A percentile compares a stretch with the other conserved stretches of the same genome.
Evolutionary conservation across 2,113 vertebrate species (phyloP).

Genomic region (Poecilia latipinna): DNA sequence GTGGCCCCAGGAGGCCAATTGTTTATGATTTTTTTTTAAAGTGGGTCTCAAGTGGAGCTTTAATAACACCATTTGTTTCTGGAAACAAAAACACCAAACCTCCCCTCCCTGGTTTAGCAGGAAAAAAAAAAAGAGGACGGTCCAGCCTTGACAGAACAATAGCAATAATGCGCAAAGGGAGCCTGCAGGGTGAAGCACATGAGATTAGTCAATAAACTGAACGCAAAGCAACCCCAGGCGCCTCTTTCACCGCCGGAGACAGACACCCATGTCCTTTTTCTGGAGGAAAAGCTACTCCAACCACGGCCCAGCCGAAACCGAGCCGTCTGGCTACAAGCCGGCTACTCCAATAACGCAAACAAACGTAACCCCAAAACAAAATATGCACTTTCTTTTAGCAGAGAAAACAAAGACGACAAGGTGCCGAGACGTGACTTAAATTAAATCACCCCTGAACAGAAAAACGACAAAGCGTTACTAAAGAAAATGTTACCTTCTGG

Average conservation of each 20-base stretch:
- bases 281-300: neutral
- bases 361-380: neutral
- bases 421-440: too few species aligned
- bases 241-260: too few species aligned
- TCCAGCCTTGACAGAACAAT: constrained; percentile 51
- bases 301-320: constrained; percentile 18
- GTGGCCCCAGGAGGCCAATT: too few species aligned
- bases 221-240: neutral
- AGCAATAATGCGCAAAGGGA: constrained; percentile 4
- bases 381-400: too few species aligned
- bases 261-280: too few species aligned
- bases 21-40: constrained; percentile 1
- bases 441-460: neutral
- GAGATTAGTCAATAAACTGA: constrained; percentile 8
- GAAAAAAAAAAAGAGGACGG: constrained; percentile 29
- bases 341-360: constrained; percentile 17
- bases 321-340: constrained; percentile 5
- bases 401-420: neutral
- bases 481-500: constrained; percentile 44
- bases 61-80: constrained; percentile 30
- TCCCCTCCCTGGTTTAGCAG: neutral
- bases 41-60: constrained; percentile 10
- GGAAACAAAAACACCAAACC: constrained; percentile 15
- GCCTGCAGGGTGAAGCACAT: neutral
- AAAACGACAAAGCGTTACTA: neutral